Conservation (phyloP, 2,797 vertebrate species). For the Cetoscarus ocellatus region DNA sequence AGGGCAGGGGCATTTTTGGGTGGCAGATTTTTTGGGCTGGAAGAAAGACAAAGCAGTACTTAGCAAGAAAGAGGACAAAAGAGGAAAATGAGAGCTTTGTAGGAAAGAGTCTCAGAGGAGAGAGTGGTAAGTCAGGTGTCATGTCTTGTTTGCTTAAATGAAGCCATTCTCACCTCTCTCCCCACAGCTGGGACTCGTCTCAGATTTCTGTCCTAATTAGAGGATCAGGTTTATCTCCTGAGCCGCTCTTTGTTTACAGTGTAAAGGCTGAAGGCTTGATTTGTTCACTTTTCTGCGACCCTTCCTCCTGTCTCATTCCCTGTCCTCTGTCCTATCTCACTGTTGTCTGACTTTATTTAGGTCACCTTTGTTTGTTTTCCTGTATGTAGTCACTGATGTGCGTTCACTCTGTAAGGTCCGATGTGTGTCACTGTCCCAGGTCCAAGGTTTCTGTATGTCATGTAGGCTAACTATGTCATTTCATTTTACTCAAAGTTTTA, state of each 20-base stretch:
- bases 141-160: constrained; percentile 31
- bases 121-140: background rate
- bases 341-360: constrained; percentile 25
- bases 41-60: background rate
- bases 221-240: constrained; percentile 38
- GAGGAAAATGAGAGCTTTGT: background rate
- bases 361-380: constrained; percentile 15
- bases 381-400: constrained; percentile 12
- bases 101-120: background rate
- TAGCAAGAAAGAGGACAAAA: background rate
- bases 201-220: constrained; percentile 53
- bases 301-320: background rate
- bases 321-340: constrained; percentile 22
- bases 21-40: background rate
- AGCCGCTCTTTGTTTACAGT: constrained; percentile 39
- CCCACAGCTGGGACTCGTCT: constrained; percentile 33
- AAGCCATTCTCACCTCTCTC: constrained; percentile 31
- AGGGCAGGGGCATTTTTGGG: background rate
- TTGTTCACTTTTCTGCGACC: constrained; percentile 16
- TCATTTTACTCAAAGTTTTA: constrained; percentile 6
- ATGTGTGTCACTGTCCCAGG: constrained; percentile 21
- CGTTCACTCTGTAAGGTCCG: constrained; percentile 6
- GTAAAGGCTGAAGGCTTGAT: background rate
- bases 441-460: constrained; percentile 11
- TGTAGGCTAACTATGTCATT: constrained; percentile 13